phyloP scores from a whole-genome alignment of 2,888 invertebrate species.

The Carcina quercana region DNA sequence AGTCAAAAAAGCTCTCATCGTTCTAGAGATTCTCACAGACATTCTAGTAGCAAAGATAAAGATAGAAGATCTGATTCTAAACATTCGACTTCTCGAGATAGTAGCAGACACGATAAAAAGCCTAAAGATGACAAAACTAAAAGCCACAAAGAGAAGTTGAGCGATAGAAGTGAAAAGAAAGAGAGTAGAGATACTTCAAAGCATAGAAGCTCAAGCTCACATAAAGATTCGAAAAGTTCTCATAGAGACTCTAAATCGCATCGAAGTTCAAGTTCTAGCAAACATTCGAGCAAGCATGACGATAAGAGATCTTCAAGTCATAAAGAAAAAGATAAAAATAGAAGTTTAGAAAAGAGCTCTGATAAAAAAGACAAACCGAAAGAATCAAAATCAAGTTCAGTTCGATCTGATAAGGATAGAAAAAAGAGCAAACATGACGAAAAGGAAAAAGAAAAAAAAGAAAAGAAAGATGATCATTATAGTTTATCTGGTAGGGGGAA shows the following conservation, averaged over 20 bases:
- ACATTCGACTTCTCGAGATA: conserved; percentile 51
- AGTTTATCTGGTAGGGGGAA: conserved; percentile 77
- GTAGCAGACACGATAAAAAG: conserved; percentile 51
- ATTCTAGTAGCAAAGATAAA: conserved; percentile 58
- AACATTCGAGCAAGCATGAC: conserved; percentile 45
- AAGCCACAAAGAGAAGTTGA: conserved; percentile 41
- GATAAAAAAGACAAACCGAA: conserved; percentile 45
- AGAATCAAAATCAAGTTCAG: conserved; percentile 50
- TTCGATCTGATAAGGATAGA: conserved; percentile 59
- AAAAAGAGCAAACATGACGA: conserved; percentile 41
- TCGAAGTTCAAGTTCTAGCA: conserved; percentile 46
- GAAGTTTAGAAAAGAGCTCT: conserved; percentile 30
- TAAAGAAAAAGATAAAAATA: conserved; percentile 43
- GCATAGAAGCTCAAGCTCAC: conserved; percentile 52
- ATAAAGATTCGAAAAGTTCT: conserved; percentile 47
- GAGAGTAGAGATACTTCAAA: conserved; percentile 56
- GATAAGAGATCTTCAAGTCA: conserved; percentile 50
- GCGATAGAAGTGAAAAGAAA: conserved; percentile 27
- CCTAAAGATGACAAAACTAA: conserved; percentile 57
- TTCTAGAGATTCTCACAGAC: conserved; percentile 54
- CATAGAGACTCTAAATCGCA: conserved; percentile 42
- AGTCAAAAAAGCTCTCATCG: conserved; percentile 54
- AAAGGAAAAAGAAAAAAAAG: conserved; percentile 65
- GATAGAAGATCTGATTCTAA: conserved; percentile 55
- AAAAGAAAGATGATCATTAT: conserved; percentile 81